Evolutionary conservation across 2,797 vertebrate genomes (phyloP), one percentile per base, ranked within the genome.

Genomic region (Oreonectes daqikongensis): DNA sequence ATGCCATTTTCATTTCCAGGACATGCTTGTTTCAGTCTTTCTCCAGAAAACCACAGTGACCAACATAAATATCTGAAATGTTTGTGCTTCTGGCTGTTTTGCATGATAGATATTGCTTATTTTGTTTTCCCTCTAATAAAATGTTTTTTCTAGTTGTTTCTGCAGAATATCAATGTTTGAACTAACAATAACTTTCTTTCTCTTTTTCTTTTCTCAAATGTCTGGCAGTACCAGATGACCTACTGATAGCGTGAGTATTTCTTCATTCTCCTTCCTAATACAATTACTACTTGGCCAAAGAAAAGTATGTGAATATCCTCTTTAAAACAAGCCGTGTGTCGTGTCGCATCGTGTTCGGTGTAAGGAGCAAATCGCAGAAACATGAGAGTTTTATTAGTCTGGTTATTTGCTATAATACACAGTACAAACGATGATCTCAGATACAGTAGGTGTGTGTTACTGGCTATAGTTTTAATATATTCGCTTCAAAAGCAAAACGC

Each of bases 171-270:
- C 20, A 50, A 35, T 2, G 8, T 35, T n/a, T 68, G 30, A 50
- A 52, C 7, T 14, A 35, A 20, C 12, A 20, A 0, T 65, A 17
- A 40, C 4, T 48, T 46, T 69, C 14, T 50, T 7, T 32, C 22
- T 59, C 82, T 77, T 72, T 57, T 79, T 4, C 81, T 82, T 74
- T 88, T 52, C 67, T 57, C 55, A 42, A 22, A 93, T 93, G 66
- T 17, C 15, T 7, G 28, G 3, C 91, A 99, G 97, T 99, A 78
- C 92, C 97, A 0, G 95, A 99, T 88, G 94, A 96, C 1, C 91
- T 96, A 38, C 92, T 99, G 0, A 90, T 95, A 85, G 95, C 94
- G 97, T 98, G 84, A 97, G 97, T 97, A 86, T 76, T 8, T 74
- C 40, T 59, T 53, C 1, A 8, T 2, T 57, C 53, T 26, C 4